Evolutionary conservation across 2,797 vertebrate species (phyloP).

Genomic region (Hydrolagus colliei): DNA sequence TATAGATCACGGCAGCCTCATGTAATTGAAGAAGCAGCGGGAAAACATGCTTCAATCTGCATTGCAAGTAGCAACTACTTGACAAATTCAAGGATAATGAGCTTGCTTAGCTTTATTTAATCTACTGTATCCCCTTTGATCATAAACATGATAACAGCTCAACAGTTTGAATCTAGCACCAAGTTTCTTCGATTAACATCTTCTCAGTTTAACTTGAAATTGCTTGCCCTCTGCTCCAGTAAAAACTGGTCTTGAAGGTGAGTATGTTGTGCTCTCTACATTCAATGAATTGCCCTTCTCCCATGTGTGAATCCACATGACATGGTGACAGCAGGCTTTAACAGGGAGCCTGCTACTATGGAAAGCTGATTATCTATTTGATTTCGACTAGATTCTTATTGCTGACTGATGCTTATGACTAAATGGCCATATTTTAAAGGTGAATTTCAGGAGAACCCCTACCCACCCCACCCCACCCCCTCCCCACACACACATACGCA

Average conservation of each 20-base stretch:
- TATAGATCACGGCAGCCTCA: no score
- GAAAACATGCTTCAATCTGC: neutral
- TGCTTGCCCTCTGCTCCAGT: neutral
- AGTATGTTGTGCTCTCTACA: neutral
- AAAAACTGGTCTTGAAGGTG: neutral
- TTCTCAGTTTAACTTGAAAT: neutral
- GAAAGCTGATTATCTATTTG: neutral
- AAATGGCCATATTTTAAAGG: neutral
- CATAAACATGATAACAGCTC: neutral
- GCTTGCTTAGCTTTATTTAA: neutral
- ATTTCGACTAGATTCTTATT: neutral
- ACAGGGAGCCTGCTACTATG: neutral
- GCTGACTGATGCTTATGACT: neutral
- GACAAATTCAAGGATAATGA: neutral
- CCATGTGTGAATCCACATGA: neutral
- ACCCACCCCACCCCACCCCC: no score
- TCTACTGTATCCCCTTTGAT: neutral
- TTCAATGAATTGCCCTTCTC: neutral
- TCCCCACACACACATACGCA: no score
- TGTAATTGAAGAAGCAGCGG: neutral
- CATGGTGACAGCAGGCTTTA: neutral
- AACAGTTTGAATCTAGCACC: neutral
- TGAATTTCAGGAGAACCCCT: neutral
- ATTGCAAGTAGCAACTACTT: neutral
- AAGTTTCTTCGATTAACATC: neutral